A percentile compares a stretch with the other conserved stretches of the same genome.
Conservation (phyloP, 2,113 vertebrate species). For the Bolborhynchus lineola region DNA sequence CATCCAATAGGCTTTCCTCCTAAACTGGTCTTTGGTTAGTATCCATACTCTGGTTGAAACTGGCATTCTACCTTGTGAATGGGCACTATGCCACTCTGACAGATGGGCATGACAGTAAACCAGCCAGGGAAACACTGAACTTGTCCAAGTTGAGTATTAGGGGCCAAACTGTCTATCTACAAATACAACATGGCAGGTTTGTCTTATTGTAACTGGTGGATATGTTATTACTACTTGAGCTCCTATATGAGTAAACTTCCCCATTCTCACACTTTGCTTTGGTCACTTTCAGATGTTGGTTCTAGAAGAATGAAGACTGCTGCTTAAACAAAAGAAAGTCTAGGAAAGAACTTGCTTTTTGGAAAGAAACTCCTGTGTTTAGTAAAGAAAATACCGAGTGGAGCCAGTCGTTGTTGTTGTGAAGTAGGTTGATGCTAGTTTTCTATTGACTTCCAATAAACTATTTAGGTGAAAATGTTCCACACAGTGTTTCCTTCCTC, state of each 20-base stretch:
- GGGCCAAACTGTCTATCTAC: constrained; percentile 40
- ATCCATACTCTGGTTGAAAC: constrained; percentile 27
- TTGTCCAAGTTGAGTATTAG: constrained; percentile 59
- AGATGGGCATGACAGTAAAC: constrained; percentile 71
- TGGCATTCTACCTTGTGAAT: constrained; percentile 52
- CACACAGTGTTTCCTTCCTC: constrained; percentile 18
- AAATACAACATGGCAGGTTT: constrained; percentile 20
- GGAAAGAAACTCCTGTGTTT: background rate
- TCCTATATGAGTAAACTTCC: background rate
- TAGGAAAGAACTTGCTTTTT: background rate
- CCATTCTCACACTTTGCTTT: background rate
- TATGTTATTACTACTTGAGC: background rate
- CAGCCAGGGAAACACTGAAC: constrained; percentile 68
- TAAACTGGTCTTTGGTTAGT: constrained; percentile 50
- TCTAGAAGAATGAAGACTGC: background rate
- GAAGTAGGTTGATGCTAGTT: constrained; percentile 21
- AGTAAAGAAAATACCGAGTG: background rate
- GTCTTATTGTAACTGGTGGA: background rate
- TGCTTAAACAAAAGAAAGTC: background rate
- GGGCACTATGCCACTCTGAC: constrained; percentile 71
- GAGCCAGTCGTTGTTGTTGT: background rate
- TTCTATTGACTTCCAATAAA: constrained; percentile 32
- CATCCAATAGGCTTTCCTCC: constrained; percentile 29
- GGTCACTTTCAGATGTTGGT: background rate
- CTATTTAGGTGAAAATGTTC: constrained; percentile 58